Evolutionary conservation across 2,888 invertebrate genomes (phyloP).

Genomic region (Hypolimnas misippus): DNA sequence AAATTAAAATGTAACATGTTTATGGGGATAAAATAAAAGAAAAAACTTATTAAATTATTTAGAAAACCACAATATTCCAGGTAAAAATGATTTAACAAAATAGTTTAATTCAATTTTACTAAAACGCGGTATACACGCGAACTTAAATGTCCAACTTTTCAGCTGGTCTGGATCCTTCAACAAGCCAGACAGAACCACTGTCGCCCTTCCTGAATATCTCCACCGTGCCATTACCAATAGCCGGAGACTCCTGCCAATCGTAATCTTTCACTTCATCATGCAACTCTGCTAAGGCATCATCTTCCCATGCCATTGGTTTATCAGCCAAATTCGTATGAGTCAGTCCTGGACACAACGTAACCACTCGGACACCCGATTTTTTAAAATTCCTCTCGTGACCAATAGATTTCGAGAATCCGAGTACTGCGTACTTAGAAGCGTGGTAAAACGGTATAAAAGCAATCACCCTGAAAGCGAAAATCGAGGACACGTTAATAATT

Average conservation of each 20-base stretch:
- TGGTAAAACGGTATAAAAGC: constrained; percentile 80
- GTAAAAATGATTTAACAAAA: too few relatives aligned
- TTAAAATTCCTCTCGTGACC: constrained; percentile 64
- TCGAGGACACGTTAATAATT: constrained; percentile 85
- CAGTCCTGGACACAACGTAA: constrained; percentile 71
- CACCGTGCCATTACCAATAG: constrained; percentile 49
- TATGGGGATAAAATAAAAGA: too few relatives aligned
- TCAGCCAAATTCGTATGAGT: constrained; percentile 56
- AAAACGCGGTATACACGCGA: too few relatives aligned
- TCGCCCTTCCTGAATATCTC: constrained; percentile 56
- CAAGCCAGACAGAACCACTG: constrained; percentile 66
- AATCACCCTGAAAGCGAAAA: constrained; percentile 75
- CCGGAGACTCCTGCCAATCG: constrained; percentile 47
- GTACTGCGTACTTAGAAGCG: constrained; percentile 80
- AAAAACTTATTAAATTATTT: too few relatives aligned
- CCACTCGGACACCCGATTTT: constrained; percentile 70
- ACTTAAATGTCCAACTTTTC: constrained; percentile 30
- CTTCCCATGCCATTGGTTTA: constrained; percentile 32
- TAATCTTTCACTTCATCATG: constrained; percentile 28
- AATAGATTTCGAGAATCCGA: constrained; percentile 71
- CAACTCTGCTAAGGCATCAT: constrained; percentile 34
- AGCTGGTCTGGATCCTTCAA: constrained; percentile 43
- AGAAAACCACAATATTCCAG: too few relatives aligned
- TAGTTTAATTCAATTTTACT: too few relatives aligned
- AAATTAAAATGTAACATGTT: too few relatives aligned